A percentile compares a stretch with the other conserved stretches of the same genome.
Evolutionary conservation across 1,140 invertebrate species (phyloP).

Genomic region (Dreissena rostriformis): DNA sequence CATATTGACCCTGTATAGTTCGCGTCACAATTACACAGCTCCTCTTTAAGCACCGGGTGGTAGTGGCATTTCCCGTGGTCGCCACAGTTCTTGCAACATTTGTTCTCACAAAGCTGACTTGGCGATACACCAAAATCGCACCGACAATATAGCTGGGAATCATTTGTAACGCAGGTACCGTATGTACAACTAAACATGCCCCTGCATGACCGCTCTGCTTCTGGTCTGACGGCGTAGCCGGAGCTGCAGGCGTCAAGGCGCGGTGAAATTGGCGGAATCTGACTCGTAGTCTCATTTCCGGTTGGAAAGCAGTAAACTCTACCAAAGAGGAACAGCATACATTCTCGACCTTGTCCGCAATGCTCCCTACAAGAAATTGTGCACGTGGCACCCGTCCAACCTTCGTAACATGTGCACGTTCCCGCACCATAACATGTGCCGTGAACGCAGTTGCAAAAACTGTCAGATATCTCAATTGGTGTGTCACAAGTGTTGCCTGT

Average conservation of each 20-base stretch:
- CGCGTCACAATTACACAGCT: conserved; percentile 23
- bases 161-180: not conserved
- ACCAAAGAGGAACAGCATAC: not conserved
- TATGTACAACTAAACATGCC: not conserved
- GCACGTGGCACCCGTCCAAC: conserved; percentile 14
- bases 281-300: too few relatives aligned
- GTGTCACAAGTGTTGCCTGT: not conserved
- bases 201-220: not conserved
- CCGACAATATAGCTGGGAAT: not conserved
- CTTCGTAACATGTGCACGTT: not conserved
- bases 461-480: not conserved
- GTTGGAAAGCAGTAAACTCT: not conserved
- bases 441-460: not conserved
- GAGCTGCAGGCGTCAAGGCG: not conserved
- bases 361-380: not conserved
- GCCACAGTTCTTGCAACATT: conserved; percentile 15
- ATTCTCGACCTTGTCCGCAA: not conserved
- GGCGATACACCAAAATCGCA: conserved; percentile 10
- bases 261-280: not conserved
- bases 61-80: conserved; percentile 1
- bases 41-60: not conserved
- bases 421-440: not conserved
- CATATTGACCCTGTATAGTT: conserved; percentile 29
- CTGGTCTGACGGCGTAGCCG: not conserved
- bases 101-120: not conserved